Conservation (phyloP, 2,888 invertebrate species). For the Leptopilina syphax region DNA sequence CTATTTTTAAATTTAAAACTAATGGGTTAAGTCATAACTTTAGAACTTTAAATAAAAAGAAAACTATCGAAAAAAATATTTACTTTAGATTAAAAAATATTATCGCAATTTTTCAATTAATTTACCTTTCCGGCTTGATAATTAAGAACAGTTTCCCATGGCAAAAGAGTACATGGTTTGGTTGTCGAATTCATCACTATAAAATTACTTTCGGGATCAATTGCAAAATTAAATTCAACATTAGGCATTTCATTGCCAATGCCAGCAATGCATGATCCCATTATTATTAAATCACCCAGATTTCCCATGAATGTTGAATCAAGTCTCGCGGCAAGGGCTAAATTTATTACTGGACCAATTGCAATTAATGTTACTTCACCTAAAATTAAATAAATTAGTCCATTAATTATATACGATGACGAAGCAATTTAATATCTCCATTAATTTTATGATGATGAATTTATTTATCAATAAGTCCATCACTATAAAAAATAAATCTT, state of each 20-base stretch:
- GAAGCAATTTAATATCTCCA: too few relatives aligned
- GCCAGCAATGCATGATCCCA: conserved; percentile 70
- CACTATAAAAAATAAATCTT: too few relatives aligned
- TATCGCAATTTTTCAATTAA: not conserved
- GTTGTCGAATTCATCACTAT: conserved; percentile 76
- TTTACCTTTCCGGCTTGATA: conserved; percentile 64
- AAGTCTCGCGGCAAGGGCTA: conserved; percentile 78
- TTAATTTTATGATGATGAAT: too few relatives aligned
- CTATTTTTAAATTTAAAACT: too few relatives aligned
- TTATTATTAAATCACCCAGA: conserved; percentile 68
- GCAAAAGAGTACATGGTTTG: conserved; percentile 75
- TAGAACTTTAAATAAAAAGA: too few relatives aligned
- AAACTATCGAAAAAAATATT: too few relatives aligned
- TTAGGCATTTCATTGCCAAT: conserved; percentile 50
- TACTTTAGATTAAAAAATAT: conserved; percentile 20
- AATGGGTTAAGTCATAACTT: too few relatives aligned
- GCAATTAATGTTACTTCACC: conserved; percentile 72
- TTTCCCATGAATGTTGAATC: conserved; percentile 68
- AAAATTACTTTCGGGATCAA: conserved; percentile 80
- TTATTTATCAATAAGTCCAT: too few relatives aligned
- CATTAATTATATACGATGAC: not conserved
- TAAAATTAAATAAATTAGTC: conserved; percentile 53
- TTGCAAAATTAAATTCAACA: conserved; percentile 81
- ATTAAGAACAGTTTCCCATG: conserved; percentile 77
- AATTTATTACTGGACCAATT: conserved; percentile 79